Evolutionary conservation across 2,888 invertebrate genomes (phyloP).

Genomic region (Chirona hameri): DNA sequence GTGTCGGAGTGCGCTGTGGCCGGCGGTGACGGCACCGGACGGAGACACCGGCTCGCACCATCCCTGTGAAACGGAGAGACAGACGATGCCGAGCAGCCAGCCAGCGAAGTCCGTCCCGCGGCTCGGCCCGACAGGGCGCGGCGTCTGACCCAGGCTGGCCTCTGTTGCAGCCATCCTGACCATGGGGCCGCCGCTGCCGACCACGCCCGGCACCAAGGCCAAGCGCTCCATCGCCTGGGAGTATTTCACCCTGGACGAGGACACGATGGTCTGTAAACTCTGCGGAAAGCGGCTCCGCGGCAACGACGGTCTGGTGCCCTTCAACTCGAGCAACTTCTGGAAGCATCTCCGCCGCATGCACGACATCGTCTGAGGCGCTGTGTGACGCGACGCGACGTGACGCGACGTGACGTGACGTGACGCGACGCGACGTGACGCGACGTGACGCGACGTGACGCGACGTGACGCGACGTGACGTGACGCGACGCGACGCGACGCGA

Average conservation of each 20-base stretch:
- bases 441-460: too few relatives aligned
- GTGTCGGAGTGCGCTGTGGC: too few relatives aligned
- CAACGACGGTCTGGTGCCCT: not conserved
- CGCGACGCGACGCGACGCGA: too few relatives aligned
- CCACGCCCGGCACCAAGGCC: not conserved
- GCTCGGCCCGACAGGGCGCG: not conserved
- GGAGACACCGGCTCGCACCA: not conserved
- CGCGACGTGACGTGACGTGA: too few relatives aligned
- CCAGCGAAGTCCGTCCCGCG: not conserved
- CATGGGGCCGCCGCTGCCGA: not conserved
- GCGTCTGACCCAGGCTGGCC: not conserved
- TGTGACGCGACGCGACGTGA: too few relatives aligned
- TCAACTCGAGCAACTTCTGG: slow-evolving; percentile 10
- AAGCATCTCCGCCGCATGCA: slow-evolving; percentile 22
- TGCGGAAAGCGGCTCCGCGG: not conserved
- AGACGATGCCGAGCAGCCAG: not conserved
- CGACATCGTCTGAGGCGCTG: not conserved
- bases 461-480: too few relatives aligned
- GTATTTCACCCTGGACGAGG: not conserved
- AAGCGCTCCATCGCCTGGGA: slow-evolving; percentile 1
- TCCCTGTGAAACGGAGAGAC: too few relatives aligned
- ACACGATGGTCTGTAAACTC: not conserved
- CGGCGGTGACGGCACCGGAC: not conserved
- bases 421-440: too few relatives aligned
- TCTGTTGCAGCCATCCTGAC: slow-evolving; percentile 7